Base-by-base conservation (phyloP, 2,113 vertebrate genomes). In the Cryptomyrus ogoouensis region DNA sequence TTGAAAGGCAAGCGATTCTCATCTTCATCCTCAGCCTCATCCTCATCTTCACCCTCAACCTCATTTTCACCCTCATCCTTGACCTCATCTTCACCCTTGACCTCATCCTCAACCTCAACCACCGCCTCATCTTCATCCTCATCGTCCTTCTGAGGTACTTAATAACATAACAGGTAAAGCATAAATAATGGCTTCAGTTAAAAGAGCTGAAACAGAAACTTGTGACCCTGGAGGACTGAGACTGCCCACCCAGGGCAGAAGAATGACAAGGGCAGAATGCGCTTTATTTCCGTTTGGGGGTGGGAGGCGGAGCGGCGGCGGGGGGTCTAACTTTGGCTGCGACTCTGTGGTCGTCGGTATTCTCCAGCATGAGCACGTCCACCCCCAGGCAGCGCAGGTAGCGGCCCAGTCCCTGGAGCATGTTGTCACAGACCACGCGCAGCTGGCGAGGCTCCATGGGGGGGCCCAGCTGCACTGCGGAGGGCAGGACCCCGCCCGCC, bases 321-420 rank as follows among this genome's bases (percentile, higher is more conserved):
- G 53, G 35, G 35, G 1, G 1, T 8, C 94, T 93, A 35, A 97
- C 98, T 96, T 97, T 94, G 1, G 97, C 97, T 0, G 97, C 97
- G 85, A 92, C 93, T 92, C 94, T 94, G 90, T 98, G 98, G 90
- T 98, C 96, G 4, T 98, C 96, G 0, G 90, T 91, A 1, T 95
- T 96, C 84, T 96, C 96, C 94, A 98, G 92, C 90, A 97, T 94
- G 0, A 89, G 86, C 24, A 96, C 97, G 0, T 98, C 97, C 0
- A 97, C 95, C 0, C 97, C 97, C 1, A 98, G 94, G 90, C 97
- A 97, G 91, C 97, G 97, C 88, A 98, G 96, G 89, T 96, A 96
- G 66, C 96, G 94, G 0, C 97, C 98, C 0, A 98, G 96, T 39
- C 97, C 98, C 90, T 97, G 96, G 13, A 98, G 94, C 98, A 98